Base-by-base conservation (phyloP, 2,888 invertebrate species). In the Siphlonurus alternatus region DNA sequence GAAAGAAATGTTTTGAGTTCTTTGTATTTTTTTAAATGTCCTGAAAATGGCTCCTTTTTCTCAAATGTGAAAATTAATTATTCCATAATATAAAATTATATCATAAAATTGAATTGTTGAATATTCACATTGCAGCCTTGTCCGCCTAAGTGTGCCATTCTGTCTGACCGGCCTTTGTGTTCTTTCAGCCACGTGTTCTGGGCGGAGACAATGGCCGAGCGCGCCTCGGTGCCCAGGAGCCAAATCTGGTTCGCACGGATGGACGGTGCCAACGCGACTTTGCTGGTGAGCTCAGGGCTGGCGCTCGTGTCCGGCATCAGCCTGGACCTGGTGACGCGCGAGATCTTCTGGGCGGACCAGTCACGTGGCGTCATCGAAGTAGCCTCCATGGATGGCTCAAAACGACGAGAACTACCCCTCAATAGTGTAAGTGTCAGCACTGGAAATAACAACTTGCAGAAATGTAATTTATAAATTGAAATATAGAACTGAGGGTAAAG, bases 291-390 rank as follows among this genome's bases (percentile, higher is more conserved):
- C 2, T 71, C 73, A 1, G 71, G 77, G 62, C 69, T 80, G 25
- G 72, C 74, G 1, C 77, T 81, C 75, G 80, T 84, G 0, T 80
- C 78, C 69, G 83, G 83, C 20, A 71, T 86, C 10, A 76, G 82
- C 1, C 73, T 84, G 23, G 85, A 86, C 73, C 75, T 79, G 63
- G 73, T 77, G 10, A 76, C 79, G 70, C 77, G 81, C 68, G 74
- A 81, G 23, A 74, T 96, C 2, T 97, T 90, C 72, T 91, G 88
- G 77, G 82, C 85, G 0, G 91, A 93, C 73, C 80, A 81, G 64
- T 79, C 81, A 67, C 71, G 75, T 1, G 78, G 79, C 60, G 74
- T 76, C 0, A 77, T 86, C 24, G 79, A 81, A 68, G 69, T 70
- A n/a, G 68, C 71, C 1, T 65, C 67, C 20, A 67, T 74, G n/a